A percentile compares a stretch with the other conserved stretches of the same genome.
Evolutionary conservation across 2,888 invertebrate species (phyloP).

Genomic region (Drosophila aldrichi): DNA sequence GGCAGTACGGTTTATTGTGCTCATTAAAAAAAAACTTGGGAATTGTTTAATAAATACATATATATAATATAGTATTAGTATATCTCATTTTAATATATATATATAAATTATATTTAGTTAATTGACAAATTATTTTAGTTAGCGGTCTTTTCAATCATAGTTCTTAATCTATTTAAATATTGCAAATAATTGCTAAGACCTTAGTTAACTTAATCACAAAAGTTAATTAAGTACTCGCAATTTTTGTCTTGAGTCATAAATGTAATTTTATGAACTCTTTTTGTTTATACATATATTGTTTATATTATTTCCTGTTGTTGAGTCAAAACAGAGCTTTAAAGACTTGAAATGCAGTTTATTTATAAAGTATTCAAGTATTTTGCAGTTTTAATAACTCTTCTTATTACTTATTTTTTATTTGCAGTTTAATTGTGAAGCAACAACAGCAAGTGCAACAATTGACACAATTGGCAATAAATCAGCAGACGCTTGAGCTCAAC

Average conservation of each 20-base stretch:
- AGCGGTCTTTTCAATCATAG: slow-evolving; percentile 1
- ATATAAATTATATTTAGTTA: not conserved
- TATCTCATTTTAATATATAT: too few species aligned
- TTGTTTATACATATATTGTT: slow-evolving; percentile 24
- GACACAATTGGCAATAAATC: slow-evolving; percentile 54
- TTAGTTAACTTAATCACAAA: slow-evolving; percentile 2
- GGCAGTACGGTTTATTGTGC: not conserved
- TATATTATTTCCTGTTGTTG: slow-evolving; percentile 39
- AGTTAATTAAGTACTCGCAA: not conserved
- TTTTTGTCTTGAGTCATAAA: slow-evolving; percentile 23
- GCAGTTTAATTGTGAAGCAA: slow-evolving; percentile 71
- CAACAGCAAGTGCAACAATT: slow-evolving; percentile 69
- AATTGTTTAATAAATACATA: too few species aligned
- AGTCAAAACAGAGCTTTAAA: slow-evolving; percentile 12
- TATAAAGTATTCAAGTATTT: slow-evolving; percentile 16
- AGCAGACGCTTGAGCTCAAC: slow-evolving; percentile 46
- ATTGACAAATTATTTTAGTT: not conserved
- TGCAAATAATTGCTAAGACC: slow-evolving; percentile 4
- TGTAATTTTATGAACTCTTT: not conserved
- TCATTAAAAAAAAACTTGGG: slow-evolving; percentile 11
- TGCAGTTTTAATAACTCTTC: slow-evolving; percentile 30
- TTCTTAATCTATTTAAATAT: not conserved
- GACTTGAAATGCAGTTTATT: slow-evolving; percentile 33
- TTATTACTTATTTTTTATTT: slow-evolving; percentile 35
- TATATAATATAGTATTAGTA: too few species aligned